phyloP scores from a whole-genome alignment of 2,888 invertebrate species.

The Embidobia sp. region DNA sequence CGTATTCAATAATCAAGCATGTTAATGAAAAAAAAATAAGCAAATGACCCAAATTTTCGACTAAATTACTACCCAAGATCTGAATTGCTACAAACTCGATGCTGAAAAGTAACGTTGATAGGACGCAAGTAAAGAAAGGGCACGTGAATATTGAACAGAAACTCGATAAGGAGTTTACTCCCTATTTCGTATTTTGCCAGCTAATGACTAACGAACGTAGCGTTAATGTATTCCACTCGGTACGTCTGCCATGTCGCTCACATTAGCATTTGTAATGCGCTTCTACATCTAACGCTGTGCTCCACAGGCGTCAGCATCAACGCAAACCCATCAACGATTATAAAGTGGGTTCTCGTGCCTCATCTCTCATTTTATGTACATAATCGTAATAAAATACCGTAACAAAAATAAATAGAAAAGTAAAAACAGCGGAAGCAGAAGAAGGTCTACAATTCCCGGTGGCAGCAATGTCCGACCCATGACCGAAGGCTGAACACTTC shows the following conservation, averaged over 20 bases:
- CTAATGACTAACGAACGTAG: slow-evolving; percentile 79
- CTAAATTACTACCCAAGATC: too few relatives aligned
- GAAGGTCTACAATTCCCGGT: slow-evolving; percentile 67
- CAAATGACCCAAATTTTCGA: too few relatives aligned
- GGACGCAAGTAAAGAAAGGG: slow-evolving; percentile 31
- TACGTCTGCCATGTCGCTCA: slow-evolving; percentile 76
- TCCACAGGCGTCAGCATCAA: slow-evolving; percentile 73
- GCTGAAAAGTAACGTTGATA: slow-evolving; percentile 31
- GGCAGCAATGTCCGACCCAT: slow-evolving; percentile 48
- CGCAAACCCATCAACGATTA: slow-evolving; percentile 76
- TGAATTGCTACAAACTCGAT: not conserved
- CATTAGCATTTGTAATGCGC: slow-evolving; percentile 80
- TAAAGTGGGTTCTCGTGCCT: slow-evolving; percentile 62
- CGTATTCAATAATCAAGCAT: too few relatives aligned
- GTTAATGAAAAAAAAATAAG: not conserved
- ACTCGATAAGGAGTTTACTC: slow-evolving; percentile 61
- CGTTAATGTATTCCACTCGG: slow-evolving; percentile 79
- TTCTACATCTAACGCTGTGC: slow-evolving; percentile 72
- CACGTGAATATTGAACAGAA: slow-evolving; percentile 52
- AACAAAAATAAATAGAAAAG: slow-evolving; percentile 51
- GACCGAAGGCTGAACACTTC: slow-evolving; percentile 32
- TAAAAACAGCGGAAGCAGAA: not conserved
- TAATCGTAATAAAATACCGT: slow-evolving; percentile 43
- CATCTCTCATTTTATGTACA: slow-evolving; percentile 46
- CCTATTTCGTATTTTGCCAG: slow-evolving; percentile 76